These are phyloP conservation scores for Hucho hucho DNA, from an alignment of 2,113 vertebrate genomes.

Conservation along the genomic window DNA sequence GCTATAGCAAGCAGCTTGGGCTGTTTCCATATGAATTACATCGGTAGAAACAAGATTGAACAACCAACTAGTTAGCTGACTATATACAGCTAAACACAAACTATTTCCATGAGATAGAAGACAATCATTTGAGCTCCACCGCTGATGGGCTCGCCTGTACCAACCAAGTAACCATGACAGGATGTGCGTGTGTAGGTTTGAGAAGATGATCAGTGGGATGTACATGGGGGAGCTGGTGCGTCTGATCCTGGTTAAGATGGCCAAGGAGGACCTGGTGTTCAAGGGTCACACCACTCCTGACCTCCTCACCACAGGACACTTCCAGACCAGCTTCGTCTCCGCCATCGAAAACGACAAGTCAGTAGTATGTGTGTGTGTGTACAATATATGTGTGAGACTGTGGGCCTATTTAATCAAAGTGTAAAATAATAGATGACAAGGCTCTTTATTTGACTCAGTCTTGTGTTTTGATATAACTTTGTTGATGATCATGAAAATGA, in stretches of 20 bases:
- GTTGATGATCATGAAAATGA: no score
- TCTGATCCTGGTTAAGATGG: constrained; percentile 93
- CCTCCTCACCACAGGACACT: constrained; percentile 81
- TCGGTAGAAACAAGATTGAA: no score
- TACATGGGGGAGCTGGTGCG: constrained; percentile 97
- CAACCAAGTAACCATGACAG: no score
- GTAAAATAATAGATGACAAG: not conserved
- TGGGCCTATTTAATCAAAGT: not conserved
- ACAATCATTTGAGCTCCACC: no score
- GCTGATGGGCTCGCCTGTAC: no score
- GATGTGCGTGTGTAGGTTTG: constrained; percentile 78
- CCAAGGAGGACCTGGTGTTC: constrained; percentile 86
- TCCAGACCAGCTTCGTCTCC: constrained; percentile 85
- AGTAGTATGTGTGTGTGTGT: constrained; percentile 30
- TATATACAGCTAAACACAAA: no score
- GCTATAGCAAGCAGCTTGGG: no score
- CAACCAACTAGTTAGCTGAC: no score
- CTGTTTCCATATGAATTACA: not conserved
- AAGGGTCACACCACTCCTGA: constrained; percentile 78
- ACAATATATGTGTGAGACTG: not conserved
- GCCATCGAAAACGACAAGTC: constrained; percentile 83
- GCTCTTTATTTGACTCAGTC: not conserved
- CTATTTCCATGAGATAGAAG: no score
- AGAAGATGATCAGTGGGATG: constrained; percentile 99
- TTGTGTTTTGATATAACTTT: not conserved